These are phyloP conservation scores for Lagorchestes hirsutus DNA, from an alignment of 2,797 vertebrate species.

Conservation along the genomic window DNA sequence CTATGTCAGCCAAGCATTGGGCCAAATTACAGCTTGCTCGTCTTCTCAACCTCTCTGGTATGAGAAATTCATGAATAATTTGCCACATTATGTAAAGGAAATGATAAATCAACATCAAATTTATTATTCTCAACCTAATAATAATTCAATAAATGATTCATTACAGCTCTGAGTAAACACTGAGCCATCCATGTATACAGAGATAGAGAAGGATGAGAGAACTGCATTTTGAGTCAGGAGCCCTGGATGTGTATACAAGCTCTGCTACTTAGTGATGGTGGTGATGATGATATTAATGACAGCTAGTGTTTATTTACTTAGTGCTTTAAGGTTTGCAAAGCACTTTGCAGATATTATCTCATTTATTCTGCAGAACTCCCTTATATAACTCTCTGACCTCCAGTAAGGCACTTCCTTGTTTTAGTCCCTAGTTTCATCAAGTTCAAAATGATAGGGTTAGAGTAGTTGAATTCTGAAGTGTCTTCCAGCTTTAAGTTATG, in stretches of 20 bases:
- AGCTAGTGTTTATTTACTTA: not conserved
- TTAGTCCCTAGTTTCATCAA: not conserved
- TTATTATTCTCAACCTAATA: conserved; percentile 56
- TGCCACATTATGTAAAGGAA: conserved; percentile 55
- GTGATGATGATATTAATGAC: not conserved
- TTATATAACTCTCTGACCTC: not conserved
- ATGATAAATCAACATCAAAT: conserved; percentile 66
- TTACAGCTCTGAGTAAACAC: conserved; percentile 60
- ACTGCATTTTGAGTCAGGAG: not conserved
- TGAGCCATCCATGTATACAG: conserved; percentile 11
- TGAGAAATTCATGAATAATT: conserved; percentile 32
- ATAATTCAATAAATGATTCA: conserved; percentile 71
- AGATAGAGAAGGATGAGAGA: not conserved
- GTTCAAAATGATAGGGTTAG: not conserved
- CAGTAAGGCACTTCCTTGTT: not conserved
- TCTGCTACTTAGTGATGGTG: not conserved
- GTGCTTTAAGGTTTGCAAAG: not conserved
- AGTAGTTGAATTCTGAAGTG: not conserved
- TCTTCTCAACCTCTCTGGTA: not conserved
- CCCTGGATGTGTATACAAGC: not conserved
- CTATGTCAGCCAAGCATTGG: not conserved
- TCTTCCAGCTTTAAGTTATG: not conserved
- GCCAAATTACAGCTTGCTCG: not conserved
- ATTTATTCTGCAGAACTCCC: not conserved
- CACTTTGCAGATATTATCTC: not conserved